Evolutionary conservation across 2,797 vertebrate species (phyloP).

Genomic region (Pseudomugil gertrudae): DNA sequence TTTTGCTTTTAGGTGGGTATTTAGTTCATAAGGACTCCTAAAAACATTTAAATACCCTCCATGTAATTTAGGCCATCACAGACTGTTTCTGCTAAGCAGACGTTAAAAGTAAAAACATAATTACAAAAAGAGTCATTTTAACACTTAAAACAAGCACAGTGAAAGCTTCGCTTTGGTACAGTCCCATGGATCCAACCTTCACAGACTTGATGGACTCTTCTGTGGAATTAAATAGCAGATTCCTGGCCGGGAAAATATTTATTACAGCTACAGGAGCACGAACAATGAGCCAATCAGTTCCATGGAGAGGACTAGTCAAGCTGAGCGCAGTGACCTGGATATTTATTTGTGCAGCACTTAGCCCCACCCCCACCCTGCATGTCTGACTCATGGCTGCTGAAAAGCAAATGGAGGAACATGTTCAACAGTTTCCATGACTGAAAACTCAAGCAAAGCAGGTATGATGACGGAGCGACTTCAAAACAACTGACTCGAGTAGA

Average conservation of each 20-base stretch:
- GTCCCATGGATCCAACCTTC: not conserved
- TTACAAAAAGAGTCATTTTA: not conserved
- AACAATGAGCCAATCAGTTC: not conserved
- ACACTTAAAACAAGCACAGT: not conserved
- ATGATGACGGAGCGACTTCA: not conserved
- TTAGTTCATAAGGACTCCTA: not conserved
- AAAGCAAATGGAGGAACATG: not conserved
- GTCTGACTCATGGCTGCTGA: not conserved
- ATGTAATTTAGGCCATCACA: not conserved
- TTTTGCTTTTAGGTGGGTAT: no score
- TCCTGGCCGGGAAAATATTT: not conserved
- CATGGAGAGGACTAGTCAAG: not conserved
- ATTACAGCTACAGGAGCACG: not conserved
- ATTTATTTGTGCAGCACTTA: not conserved
- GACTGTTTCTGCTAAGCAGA: not conserved
- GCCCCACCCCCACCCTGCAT: not conserved
- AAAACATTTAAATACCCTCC: not conserved
- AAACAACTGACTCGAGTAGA: not conserved
- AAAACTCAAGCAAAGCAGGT: not conserved
- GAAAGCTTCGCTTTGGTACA: not conserved
- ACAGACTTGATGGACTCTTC: not conserved
- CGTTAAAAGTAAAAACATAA: not conserved
- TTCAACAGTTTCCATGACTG: not conserved
- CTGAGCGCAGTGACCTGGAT: not conserved
- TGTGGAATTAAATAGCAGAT: not conserved